Percentiles rank a stretch among this genome's conserved stretches.
Conservation (phyloP, 2,888 invertebrate genomes). For the Odontocerum albicorne region DNA sequence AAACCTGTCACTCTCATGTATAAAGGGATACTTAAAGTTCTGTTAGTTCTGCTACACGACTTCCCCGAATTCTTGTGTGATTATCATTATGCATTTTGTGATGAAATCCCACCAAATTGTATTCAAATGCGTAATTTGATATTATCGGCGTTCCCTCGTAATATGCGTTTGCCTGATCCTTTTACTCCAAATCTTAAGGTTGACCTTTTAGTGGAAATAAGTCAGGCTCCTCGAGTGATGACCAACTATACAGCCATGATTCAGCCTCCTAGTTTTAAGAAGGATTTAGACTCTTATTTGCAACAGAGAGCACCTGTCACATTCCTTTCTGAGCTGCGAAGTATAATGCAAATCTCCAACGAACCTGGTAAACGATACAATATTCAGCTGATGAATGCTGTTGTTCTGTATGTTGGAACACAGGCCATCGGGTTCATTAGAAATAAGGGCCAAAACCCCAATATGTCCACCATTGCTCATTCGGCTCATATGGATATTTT, state of each 20-base stretch:
- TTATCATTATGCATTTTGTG: slow-evolving; percentile 98
- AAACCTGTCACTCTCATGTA: slow-evolving; percentile 93
- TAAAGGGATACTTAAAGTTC: slow-evolving; percentile 92
- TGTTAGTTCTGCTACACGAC: slow-evolving; percentile 94
- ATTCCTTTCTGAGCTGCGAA: slow-evolving; percentile 88
- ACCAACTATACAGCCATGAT: slow-evolving; percentile 87
- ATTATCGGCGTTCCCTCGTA: slow-evolving; percentile 95
- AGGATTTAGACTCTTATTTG: slow-evolving; percentile 95
- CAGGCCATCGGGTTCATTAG: slow-evolving; percentile 93
- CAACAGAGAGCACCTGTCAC: slow-evolving; percentile 94
- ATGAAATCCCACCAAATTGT: slow-evolving; percentile 98
- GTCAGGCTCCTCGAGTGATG: slow-evolving; percentile 84
- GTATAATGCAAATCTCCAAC: slow-evolving; percentile 84
- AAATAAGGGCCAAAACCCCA: slow-evolving; percentile 88
- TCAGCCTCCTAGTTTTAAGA: slow-evolving; percentile 86
- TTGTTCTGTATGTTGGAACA: slow-evolving; percentile 96
- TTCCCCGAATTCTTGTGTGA: slow-evolving; percentile 99
- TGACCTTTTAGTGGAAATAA: slow-evolving; percentile 87
- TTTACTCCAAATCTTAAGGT: slow-evolving; percentile 97
- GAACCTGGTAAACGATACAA: slow-evolving; percentile 94
- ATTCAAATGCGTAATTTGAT: slow-evolving; percentile 99
- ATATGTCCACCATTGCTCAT: slow-evolving; percentile 97
- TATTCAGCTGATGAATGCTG: slow-evolving; percentile 93
- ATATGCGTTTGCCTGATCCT: slow-evolving; percentile 98
- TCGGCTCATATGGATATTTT: slow-evolving; percentile 99